A percentile compares a stretch with the other conserved stretches of the same genome.
Conservation (phyloP, 2,113 vertebrate genomes). For the Rhipidura dahli region DNA sequence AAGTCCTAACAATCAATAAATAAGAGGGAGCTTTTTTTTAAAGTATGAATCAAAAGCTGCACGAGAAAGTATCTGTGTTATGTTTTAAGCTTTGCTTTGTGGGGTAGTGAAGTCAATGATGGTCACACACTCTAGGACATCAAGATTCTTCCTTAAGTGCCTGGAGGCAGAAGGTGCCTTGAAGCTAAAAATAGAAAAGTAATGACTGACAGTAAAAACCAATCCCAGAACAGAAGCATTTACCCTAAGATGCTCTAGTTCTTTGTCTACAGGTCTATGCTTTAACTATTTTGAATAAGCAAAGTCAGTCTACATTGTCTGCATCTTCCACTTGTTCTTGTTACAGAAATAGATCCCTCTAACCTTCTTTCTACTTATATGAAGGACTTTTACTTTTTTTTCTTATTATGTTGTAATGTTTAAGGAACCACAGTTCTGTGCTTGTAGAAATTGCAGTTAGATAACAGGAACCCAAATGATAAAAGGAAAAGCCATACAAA, state of each 20-base stretch:
- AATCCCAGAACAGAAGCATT: not conserved
- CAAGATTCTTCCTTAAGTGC: not conserved
- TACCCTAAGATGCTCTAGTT: not conserved
- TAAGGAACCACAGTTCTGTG: slow-evolving; percentile 39
- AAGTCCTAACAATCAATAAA: slow-evolving; percentile 1
- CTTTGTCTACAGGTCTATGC: not conserved
- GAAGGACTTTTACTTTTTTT: slow-evolving; percentile 45
- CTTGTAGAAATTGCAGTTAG: slow-evolving; percentile 46
- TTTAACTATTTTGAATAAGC: not conserved
- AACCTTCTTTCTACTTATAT: slow-evolving; percentile 46
- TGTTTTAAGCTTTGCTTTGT: not conserved
- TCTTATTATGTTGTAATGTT: not conserved
- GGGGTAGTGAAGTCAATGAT: not conserved
- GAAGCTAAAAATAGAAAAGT: slow-evolving; percentile 12
- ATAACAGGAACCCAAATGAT: slow-evolving; percentile 47
- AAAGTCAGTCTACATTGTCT: slow-evolving; percentile 3
- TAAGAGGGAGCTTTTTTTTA: not conserved
- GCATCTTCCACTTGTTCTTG: slow-evolving; percentile 49
- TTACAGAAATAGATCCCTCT: slow-evolving; percentile 50
- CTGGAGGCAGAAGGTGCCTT: not conserved
- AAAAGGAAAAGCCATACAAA: slow-evolving; percentile 22
- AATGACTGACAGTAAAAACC: slow-evolving; percentile 27
- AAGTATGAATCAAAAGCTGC: not conserved
- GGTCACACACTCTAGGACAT: not conserved
- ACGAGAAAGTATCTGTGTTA: not conserved